These are phyloP conservation scores for Climacteris rufus DNA, from an alignment of 2,113 vertebrate species.

Conservation along the genomic window DNA sequence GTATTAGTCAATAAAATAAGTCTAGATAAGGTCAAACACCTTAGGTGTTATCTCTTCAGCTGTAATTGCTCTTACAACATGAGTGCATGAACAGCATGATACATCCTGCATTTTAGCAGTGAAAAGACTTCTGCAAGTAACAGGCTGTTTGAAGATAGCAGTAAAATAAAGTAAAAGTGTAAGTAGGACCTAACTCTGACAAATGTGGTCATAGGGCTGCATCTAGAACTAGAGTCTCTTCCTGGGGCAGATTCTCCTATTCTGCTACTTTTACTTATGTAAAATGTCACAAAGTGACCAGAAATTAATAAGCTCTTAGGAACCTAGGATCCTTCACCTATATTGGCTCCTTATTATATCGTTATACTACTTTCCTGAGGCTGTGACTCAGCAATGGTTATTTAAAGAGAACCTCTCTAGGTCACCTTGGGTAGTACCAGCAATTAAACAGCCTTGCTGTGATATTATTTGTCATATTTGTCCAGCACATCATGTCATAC, in stretches of 20 bases:
- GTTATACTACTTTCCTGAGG: neutral
- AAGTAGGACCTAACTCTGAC: neutral
- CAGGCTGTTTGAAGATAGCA: neutral
- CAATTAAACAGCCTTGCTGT: neutral
- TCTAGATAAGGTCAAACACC: conserved; percentile 49
- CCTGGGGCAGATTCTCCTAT: neutral
- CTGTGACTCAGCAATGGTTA: neutral
- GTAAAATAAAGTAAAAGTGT: neutral
- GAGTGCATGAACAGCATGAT: neutral
- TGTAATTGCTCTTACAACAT: neutral
- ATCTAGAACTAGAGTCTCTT: neutral
- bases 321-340: neutral
- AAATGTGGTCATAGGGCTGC: neutral
- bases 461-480: neutral
- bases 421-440: neutral
- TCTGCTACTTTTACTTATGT: neutral
- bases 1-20: neutral
- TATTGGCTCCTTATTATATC: neutral
- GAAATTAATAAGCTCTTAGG: neutral
- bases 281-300: neutral
- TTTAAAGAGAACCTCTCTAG: neutral
- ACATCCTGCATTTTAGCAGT: neutral
- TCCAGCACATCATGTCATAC: neutral
- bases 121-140: neutral
- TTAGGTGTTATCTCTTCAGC: neutral